A percentile compares a stretch with the other conserved stretches of the same genome.
These are phyloP conservation scores for Bombyx huttoni DNA, from an alignment of 2,888 invertebrate genomes.

Conservation along the genomic window DNA sequence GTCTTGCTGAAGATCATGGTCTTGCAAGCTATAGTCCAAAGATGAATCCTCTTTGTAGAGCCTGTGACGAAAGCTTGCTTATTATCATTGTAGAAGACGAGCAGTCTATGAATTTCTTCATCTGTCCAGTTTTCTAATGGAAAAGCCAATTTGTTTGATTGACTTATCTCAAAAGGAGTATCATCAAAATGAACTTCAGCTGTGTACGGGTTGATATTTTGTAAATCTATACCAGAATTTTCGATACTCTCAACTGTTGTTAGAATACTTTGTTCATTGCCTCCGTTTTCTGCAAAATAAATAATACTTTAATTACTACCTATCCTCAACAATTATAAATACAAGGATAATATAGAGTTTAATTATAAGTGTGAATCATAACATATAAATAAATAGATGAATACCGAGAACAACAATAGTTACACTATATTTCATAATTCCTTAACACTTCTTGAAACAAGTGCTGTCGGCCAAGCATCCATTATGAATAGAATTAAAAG, in stretches of 20 bases:
- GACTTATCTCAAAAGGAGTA: constrained; percentile 5
- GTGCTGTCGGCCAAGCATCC: too few species aligned
- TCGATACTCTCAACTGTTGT: constrained; percentile 32
- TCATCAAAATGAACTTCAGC: constrained; percentile 17
- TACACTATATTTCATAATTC: too few species aligned
- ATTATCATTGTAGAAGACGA: constrained; percentile 55
- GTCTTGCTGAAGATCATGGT: constrained; percentile 46
- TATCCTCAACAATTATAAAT: too few species aligned
- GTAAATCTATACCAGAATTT: constrained; percentile 20
- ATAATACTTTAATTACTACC: not conserved
- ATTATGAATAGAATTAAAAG: too few species aligned
- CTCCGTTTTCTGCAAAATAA: constrained; percentile 30
- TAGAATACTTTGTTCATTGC: constrained; percentile 29
- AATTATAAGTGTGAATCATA: too few species aligned
- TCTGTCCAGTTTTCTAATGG: constrained; percentile 30
- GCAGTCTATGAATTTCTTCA: constrained; percentile 38
- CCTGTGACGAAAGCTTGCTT: constrained; percentile 44
- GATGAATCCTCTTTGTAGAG: constrained; percentile 33
- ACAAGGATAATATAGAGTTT: too few species aligned
- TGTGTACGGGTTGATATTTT: constrained; percentile 21
- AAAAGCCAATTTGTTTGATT: constrained; percentile 2
- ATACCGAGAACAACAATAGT: too few species aligned
- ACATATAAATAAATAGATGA: too few species aligned
- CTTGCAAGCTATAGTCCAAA: constrained; percentile 56
- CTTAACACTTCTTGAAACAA: too few species aligned